Percentiles rank a stretch among this genome's conserved stretches.
phyloP scores from a whole-genome alignment of 2,797 vertebrate genomes.

The Diplodus sargus region DNA sequence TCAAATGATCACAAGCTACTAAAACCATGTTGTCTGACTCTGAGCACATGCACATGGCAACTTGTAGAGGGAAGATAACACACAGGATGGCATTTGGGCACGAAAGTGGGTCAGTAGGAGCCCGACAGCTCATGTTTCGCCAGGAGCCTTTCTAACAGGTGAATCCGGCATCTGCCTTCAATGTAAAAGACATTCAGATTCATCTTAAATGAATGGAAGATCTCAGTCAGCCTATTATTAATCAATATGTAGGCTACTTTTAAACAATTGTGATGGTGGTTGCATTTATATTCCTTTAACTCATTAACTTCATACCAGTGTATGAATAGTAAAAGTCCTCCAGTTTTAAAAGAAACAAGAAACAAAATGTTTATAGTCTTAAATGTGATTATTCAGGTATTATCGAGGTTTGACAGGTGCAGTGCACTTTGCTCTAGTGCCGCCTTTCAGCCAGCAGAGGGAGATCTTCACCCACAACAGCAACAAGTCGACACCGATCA shows the following conservation, averaged over 20 bases:
- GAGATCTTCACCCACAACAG: constrained; percentile 25
- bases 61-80: not conserved
- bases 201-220: not conserved
- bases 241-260: not conserved
- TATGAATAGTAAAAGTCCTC: not conserved
- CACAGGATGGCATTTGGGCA: not conserved
- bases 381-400: not conserved
- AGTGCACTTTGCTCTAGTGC: constrained; percentile 8
- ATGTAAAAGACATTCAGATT: not conserved
- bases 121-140: not conserved
- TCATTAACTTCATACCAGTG: not conserved
- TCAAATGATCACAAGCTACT: too few species aligned
- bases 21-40: too few species aligned
- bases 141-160: not conserved
- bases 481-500: too few species aligned
- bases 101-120: not conserved
- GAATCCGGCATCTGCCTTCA: not conserved
- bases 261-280: not conserved
- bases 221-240: not conserved
- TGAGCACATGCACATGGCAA: not conserved
- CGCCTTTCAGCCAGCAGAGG: constrained; percentile 65
- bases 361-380: not conserved
- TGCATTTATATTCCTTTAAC: not conserved
- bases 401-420: constrained; percentile 25
- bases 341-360: too few species aligned